Percentiles rank a stretch among this genome's conserved stretches.
These are phyloP conservation scores for Thecophora atra DNA, from an alignment of 2,888 invertebrate species.

Conservation along the genomic window DNA sequence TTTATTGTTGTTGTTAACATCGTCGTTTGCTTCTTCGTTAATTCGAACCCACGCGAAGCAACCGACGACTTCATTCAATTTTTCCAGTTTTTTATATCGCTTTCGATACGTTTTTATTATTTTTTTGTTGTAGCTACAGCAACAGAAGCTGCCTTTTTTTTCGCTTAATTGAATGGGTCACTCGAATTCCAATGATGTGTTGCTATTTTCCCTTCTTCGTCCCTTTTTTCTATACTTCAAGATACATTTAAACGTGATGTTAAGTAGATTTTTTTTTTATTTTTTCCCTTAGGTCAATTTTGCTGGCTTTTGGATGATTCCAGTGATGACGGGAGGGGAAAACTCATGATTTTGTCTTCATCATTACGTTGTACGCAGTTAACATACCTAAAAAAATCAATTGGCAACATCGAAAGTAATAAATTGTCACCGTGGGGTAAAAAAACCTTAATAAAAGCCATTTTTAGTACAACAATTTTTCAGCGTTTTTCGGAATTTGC, in stretches of 20 bases:
- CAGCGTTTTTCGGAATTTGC: neutral
- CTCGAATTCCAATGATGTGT: constrained; percentile 55
- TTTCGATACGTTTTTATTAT: constrained; percentile 32
- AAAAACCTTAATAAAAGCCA: neutral
- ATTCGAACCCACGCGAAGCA: neutral
- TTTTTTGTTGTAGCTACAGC: constrained; percentile 39
- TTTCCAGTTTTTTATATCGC: constrained; percentile 1
- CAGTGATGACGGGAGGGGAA: neutral
- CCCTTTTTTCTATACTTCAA: neutral
- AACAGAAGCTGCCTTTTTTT: constrained; percentile 45
- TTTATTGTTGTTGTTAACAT: constrained; percentile 30
- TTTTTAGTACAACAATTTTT: neutral
- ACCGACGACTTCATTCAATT: constrained; percentile 11
- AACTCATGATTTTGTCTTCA: too few relatives aligned
- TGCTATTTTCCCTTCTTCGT: constrained; percentile 18
- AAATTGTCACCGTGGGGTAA: constrained; percentile 28
- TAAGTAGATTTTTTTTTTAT: neutral
- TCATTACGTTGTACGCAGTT: constrained; percentile 23
- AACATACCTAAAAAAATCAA: constrained; percentile 6
- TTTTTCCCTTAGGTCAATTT: constrained; percentile 31
- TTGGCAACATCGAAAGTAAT: constrained; percentile 16
- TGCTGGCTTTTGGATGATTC: constrained; percentile 11
- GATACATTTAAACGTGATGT: constrained; percentile 9
- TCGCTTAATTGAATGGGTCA: constrained; percentile 66
- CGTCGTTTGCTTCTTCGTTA: constrained; percentile 28